Percentiles rank a stretch among this genome's conserved stretches.
These are phyloP conservation scores for Mellivora capensis DNA, from an alignment of 2,113 vertebrate genomes.

Conservation along the genomic window DNA sequence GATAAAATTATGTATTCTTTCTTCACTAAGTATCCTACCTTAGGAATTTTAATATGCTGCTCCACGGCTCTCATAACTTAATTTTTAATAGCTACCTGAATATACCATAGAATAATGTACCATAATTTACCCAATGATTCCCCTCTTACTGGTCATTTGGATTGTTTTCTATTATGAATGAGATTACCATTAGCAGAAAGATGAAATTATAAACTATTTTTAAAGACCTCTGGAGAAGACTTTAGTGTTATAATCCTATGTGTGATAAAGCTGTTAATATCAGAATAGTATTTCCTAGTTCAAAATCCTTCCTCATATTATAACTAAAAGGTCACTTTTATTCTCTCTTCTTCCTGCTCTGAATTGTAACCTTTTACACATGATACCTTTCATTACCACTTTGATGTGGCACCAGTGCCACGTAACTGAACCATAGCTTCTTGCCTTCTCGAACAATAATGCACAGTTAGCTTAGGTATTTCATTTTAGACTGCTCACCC, in stretches of 20 bases:
- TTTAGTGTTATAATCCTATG: background rate
- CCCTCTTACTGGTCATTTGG: background rate
- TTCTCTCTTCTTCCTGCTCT: background rate
- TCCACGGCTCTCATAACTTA: background rate
- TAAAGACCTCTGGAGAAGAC: conserved; percentile 20
- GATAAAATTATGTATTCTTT: background rate
- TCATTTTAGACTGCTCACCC: background rate
- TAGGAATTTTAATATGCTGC: background rate
- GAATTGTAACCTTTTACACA: background rate
- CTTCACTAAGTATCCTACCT: background rate
- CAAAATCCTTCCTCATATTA: background rate
- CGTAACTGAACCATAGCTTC: background rate
- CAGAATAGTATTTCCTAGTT: background rate
- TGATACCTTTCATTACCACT: background rate
- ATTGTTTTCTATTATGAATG: conserved; percentile 27
- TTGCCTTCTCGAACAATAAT: background rate
- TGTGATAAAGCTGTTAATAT: background rate
- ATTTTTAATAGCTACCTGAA: conserved; percentile 25
- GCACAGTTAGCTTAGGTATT: background rate
- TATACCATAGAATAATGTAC: background rate
- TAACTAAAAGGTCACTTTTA: background rate
- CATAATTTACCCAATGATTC: background rate
- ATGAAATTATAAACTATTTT: conserved; percentile 39
- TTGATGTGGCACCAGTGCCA: background rate
- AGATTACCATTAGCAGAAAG: conserved; percentile 15